phyloP scores from a whole-genome alignment of 2,113 vertebrate species.

The Acrocephalus arundinaceus region DNA sequence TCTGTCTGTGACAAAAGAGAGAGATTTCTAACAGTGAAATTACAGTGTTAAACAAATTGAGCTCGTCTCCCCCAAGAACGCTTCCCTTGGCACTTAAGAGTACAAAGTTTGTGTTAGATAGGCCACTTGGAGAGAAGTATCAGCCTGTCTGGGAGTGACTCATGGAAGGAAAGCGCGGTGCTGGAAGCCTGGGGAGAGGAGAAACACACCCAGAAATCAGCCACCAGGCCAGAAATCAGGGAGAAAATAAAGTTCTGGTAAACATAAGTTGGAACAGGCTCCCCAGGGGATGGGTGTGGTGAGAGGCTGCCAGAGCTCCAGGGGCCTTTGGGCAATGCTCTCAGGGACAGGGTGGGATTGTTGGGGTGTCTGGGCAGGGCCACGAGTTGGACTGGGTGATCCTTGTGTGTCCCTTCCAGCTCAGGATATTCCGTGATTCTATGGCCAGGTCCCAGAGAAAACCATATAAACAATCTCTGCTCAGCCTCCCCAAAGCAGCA shows the following conservation, averaged over 20 bases:
- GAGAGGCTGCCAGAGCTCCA: not conserved
- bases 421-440: not conserved
- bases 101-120: conserved; percentile 35
- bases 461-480: not conserved
- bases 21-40: conserved; percentile 19
- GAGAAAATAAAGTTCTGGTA: not conserved
- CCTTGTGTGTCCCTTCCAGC: not conserved
- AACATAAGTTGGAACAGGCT: not conserved
- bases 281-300: not conserved
- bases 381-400: not conserved
- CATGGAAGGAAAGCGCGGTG: not conserved
- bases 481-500: not conserved
- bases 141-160: conserved; percentile 49
- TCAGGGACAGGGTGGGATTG: not conserved
- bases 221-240: not conserved
- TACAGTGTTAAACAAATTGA: conserved; percentile 63
- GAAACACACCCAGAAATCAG: not conserved
- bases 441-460: not conserved
- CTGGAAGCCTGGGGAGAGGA: conserved; percentile 31
- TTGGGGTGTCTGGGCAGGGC: not conserved
- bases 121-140: conserved; percentile 45
- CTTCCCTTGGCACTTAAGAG: conserved; percentile 30
- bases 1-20: conserved; percentile 58
- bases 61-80: conserved; percentile 52
- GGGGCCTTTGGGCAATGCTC: fast-evolving